phyloP scores from a whole-genome alignment of 2,113 vertebrate genomes.

The Pithys albifrons region DNA sequence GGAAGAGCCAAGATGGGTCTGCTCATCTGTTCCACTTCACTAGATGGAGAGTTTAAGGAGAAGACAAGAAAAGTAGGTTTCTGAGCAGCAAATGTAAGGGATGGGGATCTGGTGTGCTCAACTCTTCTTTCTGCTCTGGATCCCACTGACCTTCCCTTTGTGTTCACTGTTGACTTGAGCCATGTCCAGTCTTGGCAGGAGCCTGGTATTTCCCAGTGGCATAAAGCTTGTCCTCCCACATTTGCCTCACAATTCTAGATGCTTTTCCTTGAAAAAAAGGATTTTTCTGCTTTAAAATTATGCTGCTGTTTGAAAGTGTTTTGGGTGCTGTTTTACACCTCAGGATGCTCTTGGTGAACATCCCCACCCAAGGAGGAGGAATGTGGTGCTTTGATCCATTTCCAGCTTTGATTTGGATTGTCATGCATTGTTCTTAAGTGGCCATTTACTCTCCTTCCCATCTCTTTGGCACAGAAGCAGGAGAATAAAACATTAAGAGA shows the following conservation, averaged over 20 bases:
- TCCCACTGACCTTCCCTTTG: background rate
- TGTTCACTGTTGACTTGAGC: background rate
- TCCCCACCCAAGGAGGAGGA: fast-evolving
- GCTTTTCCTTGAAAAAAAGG: background rate
- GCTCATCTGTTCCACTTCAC: background rate
- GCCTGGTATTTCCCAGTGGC: background rate
- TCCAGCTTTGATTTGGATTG: background rate
- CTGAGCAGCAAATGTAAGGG: background rate
- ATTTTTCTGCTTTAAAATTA: background rate
- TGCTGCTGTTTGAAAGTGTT: fast-evolving
- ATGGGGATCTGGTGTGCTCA: background rate
- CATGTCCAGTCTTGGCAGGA: background rate
- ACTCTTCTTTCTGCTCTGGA: background rate
- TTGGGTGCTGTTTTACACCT: background rate
- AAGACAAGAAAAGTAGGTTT: background rate
- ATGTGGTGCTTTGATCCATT: fast-evolving
- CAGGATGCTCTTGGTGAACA: background rate
- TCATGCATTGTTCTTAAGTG: background rate
- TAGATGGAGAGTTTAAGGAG: background rate
- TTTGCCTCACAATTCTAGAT: background rate
- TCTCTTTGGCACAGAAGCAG: background rate
- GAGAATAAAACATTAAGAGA: background rate
- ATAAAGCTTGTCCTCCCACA: background rate
- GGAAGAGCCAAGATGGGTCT: background rate
- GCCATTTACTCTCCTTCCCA: background rate